Percentiles rank a stretch among this genome's conserved stretches.
phyloP scores from a whole-genome alignment of 2,888 invertebrate species.

The Pyrrhia umbra region DNA sequence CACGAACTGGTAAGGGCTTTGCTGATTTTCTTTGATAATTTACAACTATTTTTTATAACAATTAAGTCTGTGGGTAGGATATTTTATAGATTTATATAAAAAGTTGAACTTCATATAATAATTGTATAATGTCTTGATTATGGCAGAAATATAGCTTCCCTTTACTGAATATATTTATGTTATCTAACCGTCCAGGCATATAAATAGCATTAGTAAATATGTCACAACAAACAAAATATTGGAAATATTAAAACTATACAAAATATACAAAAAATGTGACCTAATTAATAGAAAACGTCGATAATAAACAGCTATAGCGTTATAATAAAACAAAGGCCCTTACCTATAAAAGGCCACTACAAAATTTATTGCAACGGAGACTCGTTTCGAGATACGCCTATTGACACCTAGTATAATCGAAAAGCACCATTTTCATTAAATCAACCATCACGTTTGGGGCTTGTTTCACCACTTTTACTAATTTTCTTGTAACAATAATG shows the following conservation, averaged over 20 bases:
- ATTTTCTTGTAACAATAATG: not conserved
- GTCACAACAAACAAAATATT: slow-evolving; percentile 20
- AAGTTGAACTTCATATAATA: slow-evolving; percentile 23
- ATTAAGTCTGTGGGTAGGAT: slow-evolving; percentile 23
- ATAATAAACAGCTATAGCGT: slow-evolving; percentile 36
- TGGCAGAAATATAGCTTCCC: slow-evolving; percentile 52
- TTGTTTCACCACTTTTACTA: slow-evolving; percentile 47
- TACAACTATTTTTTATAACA: slow-evolving; percentile 40
- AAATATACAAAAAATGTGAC: slow-evolving; percentile 49
- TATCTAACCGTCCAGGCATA: slow-evolving; percentile 48
- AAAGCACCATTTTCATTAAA: slow-evolving; percentile 64
- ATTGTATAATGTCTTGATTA: slow-evolving; percentile 3
- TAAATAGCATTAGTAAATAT: slow-evolving; percentile 32
- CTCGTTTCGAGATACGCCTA: slow-evolving; percentile 30
- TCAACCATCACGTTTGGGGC: slow-evolving; percentile 43
- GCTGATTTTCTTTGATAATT: slow-evolving; percentile 59
- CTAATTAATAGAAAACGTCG: slow-evolving; percentile 22
- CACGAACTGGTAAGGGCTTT: slow-evolving; percentile 87
- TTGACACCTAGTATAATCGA: slow-evolving; percentile 45
- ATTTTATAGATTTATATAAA: slow-evolving; percentile 27
- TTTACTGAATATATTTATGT: slow-evolving; percentile 22
- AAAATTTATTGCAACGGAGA: slow-evolving; percentile 51
- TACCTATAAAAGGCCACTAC: slow-evolving; percentile 54
- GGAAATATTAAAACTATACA: slow-evolving; percentile 43
- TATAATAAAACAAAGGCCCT: slow-evolving; percentile 51